These are phyloP conservation scores for Pachypeltis micranthus DNA, from an alignment of 1,140 invertebrate genomes.

Conservation along the genomic window DNA sequence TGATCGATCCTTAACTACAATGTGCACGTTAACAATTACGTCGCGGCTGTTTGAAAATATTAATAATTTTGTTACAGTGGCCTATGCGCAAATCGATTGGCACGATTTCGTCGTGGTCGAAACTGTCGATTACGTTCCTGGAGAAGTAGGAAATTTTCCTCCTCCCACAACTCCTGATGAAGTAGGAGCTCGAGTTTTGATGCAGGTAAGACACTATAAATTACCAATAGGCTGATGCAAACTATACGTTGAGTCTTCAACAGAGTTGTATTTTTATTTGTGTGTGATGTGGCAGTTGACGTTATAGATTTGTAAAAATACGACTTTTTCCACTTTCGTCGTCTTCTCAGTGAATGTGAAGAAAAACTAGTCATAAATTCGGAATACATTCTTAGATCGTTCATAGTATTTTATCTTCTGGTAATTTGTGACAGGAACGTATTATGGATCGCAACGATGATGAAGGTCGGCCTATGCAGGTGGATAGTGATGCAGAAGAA, in stretches of 20 bases:
- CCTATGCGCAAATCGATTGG: constrained; percentile 98
- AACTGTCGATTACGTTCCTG: constrained; percentile 96
- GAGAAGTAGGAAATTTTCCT: constrained; percentile 89
- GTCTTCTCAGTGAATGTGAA: background rate
- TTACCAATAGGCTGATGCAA: no score
- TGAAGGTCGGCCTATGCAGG: constrained; percentile 52
- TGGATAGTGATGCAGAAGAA: constrained; percentile 28
- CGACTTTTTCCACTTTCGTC: no score
- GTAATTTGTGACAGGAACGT: constrained; percentile 40
- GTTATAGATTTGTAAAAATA: no score
- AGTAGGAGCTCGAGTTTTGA: constrained; percentile 85
- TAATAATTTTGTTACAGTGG: no score
- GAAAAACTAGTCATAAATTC: no score
- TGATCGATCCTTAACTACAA: no score
- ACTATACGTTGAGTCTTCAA: no score
- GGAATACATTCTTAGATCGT: no score
- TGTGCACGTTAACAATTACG: no score
- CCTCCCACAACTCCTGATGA: constrained; percentile 94
- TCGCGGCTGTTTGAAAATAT: no score
- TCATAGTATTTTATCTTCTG: constrained; percentile 23
- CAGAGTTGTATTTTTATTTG: no score
- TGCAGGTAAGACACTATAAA: constrained; percentile 63
- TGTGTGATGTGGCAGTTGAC: no score
- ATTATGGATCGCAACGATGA: constrained; percentile 42
- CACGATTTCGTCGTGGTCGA: constrained; percentile 99